Conservation (phyloP, 2,797 vertebrate species). For the Oreortyx pictus region DNA sequence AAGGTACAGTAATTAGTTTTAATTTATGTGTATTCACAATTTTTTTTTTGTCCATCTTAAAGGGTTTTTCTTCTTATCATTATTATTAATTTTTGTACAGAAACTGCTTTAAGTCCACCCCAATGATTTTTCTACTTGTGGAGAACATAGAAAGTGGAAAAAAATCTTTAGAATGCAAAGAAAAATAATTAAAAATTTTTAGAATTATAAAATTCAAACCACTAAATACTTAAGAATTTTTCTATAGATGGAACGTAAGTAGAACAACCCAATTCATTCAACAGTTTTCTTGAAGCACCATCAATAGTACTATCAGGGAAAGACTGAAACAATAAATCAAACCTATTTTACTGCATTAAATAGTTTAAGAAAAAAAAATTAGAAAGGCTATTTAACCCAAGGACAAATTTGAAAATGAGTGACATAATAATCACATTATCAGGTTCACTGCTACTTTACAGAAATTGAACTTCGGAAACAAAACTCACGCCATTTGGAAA, state of each 20-base stretch:
- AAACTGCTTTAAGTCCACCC: rapidly evolving
- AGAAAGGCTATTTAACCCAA: neutral
- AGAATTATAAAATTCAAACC: neutral
- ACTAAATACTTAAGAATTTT: neutral
- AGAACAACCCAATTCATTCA: neutral
- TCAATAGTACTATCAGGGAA: neutral
- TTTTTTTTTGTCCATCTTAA: neutral
- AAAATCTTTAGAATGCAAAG: neutral
- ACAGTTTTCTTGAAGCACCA: neutral
- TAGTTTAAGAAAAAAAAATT: neutral
- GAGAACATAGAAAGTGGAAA: neutral
- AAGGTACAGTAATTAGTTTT: neutral
- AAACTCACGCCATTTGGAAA: neutral
- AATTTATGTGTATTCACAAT: neutral
- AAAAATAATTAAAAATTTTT: neutral
- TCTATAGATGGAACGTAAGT: neutral
- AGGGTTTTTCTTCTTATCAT: neutral
- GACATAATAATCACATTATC: neutral
- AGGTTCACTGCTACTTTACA: neutral
- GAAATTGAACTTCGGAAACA: neutral
- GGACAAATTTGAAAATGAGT: neutral
- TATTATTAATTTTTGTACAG: neutral
- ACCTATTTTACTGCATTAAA: rapidly evolving
- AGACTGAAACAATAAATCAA: neutral
- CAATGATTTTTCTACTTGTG: neutral